Evolutionary conservation across 2,797 vertebrate species (phyloP), one percentile per base, ranked within the genome.

Genomic region (Anolis apletophallus): DNA sequence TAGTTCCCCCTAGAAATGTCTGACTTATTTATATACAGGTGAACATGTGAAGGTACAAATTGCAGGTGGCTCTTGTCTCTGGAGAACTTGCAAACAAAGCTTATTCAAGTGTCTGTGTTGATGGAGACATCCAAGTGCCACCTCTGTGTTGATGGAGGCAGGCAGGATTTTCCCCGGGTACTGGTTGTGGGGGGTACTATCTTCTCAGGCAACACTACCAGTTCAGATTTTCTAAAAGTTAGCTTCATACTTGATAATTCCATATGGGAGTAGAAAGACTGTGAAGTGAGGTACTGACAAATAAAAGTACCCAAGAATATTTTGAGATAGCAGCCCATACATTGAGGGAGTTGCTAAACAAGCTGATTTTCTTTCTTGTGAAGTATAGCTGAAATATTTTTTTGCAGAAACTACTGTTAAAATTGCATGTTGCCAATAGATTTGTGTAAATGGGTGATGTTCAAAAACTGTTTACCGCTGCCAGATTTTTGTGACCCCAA

Each of bases 81-180:
- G 19, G 0, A 80, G 14, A 50, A 29, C 32, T 61, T 0, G 14
- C 7, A 55, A 50, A 59, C n/a, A 46, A 46, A 69, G 23, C 9
- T 12, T 72, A 71, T 79, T 82, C 81, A 71, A 79, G 61, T 72
- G 17, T 64, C n/a, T n/a, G n/a, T n/a, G n/a, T n/a, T n/a, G n/a
- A n/a, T n/a, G n/a, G n/a, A n/a, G n/a, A n/a, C n/a, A n/a, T n/a
- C n/a, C n/a, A n/a, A n/a, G n/a, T n/a, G n/a, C n/a, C n/a, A n/a
- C n/a, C n/a, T n/a, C n/a, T n/a, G n/a, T n/a, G n/a, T n/a, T n/a
- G n/a, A n/a, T n/a, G n/a, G n/a, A n/a, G n/a, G n/a, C n/a, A n/a
- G n/a, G n/a, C n/a, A n/a, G n/a, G n/a, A n/a, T n/a, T n/a, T n/a
- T n/a, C n/a, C n/a, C n/a, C n/a, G n/a, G n/a, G n/a, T n/a, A n/a